Evolutionary conservation across 1,140 invertebrate species (phyloP), one percentile per base, ranked within the genome.

Genomic region (Pygmarrhopalites habei): DNA sequence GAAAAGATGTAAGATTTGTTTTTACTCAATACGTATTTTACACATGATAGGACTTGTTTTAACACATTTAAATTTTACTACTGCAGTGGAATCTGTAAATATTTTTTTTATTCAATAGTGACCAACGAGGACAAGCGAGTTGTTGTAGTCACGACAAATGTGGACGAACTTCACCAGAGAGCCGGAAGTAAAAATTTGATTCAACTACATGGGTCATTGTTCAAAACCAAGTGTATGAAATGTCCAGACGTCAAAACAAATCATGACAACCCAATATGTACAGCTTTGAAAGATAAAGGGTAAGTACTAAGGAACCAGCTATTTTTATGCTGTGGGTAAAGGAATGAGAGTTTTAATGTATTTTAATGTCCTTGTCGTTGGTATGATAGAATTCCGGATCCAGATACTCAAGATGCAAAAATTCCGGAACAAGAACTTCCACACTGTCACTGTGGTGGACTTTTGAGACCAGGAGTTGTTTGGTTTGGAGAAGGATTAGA

Each of bases 401-500:
- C n/a, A n/a, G n/a, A n/a, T 29, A 72, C 76, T 46, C 57, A 69
- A 35, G 75, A 79, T 67, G 78, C 80, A n/a, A 72, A 69, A 43
- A 89, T 92, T 70, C 82, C 85, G 44, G 74, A 80, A 21, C 76
- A 84, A 67, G 76, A 85, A 29, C 74, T 93, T 58, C 90, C 90
- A 21, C 80, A 81, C 72, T 93, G 90, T 75, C 79, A 82, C 47
- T 94, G 91, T 76, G 77, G 75, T 44, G 86, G 85, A 23, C 75
- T 94, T n/a, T 74, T 92, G 10, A 77, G 92, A 58, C 90, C 90
- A 2, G 81, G 90, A 74, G 89, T 94, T 65, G 86, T 94, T 15
- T 94, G 91, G 91, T 94, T 94, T 80, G 89, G 89, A 4, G 91
- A 95, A 82, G 80, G 77, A 72, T 78, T 94, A 53, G 80, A 92